Evolutionary conservation across 2,797 vertebrate species (phyloP).

Genomic region (Remorina albescens): DNA sequence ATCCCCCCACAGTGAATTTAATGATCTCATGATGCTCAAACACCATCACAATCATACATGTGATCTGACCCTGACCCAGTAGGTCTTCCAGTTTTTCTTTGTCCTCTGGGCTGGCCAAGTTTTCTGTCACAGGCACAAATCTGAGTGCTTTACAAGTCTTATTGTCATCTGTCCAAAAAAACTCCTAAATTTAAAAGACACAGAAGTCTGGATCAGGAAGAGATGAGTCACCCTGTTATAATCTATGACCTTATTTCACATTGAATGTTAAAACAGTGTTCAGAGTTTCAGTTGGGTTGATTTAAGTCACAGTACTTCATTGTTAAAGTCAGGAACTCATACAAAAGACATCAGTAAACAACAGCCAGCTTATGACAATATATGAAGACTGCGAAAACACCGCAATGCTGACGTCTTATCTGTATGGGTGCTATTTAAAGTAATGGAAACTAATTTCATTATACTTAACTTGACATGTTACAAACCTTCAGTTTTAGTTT

Average conservation of each 20-base stretch:
- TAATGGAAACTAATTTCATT: slow-evolving; percentile 5
- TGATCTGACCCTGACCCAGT: slow-evolving; percentile 38
- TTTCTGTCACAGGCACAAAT: slow-evolving; percentile 52
- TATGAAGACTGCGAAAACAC: slow-evolving; percentile 9
- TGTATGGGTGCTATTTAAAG: slow-evolving; percentile 15
- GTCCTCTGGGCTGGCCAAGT: slow-evolving; percentile 32
- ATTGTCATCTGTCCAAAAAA: slow-evolving; percentile 37
- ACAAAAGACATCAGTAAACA: slow-evolving; percentile 22
- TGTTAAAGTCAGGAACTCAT: slow-evolving; percentile 33
- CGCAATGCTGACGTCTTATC: slow-evolving; percentile 5
- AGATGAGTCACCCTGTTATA: slow-evolving; percentile 41
- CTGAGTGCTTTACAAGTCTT: slow-evolving; percentile 44
- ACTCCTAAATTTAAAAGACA: slow-evolving; percentile 35
- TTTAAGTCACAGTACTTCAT: slow-evolving; percentile 24
- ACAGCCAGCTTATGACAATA: slow-evolving; percentile 11
- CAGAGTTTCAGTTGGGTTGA: slow-evolving; percentile 5
- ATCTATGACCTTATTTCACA: slow-evolving; percentile 34
- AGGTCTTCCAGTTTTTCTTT: slow-evolving; percentile 31
- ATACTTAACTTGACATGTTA: not conserved
- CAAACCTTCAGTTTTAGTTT: not conserved
- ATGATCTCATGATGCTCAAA: slow-evolving; percentile 44
- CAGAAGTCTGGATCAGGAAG: slow-evolving; percentile 21
- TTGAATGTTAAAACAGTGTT: slow-evolving; percentile 27
- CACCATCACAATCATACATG: slow-evolving; percentile 29
- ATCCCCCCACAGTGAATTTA: slow-evolving; percentile 16